Conservation (phyloP, 2,113 vertebrate species). For the Rafetus swinhoei region DNA sequence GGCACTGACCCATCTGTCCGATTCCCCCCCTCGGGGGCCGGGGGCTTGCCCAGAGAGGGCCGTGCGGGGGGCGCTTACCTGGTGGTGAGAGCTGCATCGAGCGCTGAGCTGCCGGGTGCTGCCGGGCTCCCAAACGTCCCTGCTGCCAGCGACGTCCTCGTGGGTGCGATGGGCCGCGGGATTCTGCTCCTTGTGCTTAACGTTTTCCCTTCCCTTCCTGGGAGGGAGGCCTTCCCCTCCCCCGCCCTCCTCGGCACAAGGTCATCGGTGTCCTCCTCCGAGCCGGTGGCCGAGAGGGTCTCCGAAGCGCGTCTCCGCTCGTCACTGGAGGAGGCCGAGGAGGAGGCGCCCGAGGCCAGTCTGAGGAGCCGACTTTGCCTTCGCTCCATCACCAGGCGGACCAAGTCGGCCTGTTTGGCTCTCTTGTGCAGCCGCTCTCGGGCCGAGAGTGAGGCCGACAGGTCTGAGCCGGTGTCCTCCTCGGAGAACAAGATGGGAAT, state of each 20-base stretch:
- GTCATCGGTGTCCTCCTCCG: slow-evolving; percentile 90
- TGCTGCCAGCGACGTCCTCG: slow-evolving; percentile 62
- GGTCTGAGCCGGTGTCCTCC: slow-evolving; percentile 88
- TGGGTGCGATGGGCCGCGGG: slow-evolving; percentile 84
- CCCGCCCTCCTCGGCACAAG: slow-evolving; percentile 77
- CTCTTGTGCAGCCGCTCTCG: slow-evolving; percentile 83
- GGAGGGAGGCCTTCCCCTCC: slow-evolving; percentile 54
- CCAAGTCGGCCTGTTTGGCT: slow-evolving; percentile 84
- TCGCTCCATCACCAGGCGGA: slow-evolving; percentile 88
- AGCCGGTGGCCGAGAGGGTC: slow-evolving; percentile 88
- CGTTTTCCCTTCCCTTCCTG: slow-evolving; percentile 73
- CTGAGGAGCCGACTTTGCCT: slow-evolving; percentile 86
- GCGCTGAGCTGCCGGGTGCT: slow-evolving; percentile 28
- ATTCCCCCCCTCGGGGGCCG: too few relatives aligned
- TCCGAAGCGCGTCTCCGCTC: slow-evolving; percentile 85
- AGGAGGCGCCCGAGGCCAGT: slow-evolving; percentile 87
- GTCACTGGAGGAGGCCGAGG: slow-evolving; percentile 89
- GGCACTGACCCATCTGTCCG: too few relatives aligned
- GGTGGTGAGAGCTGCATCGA: slow-evolving; percentile 66
- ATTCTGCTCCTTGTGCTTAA: slow-evolving; percentile 85
- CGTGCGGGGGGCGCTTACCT: slow-evolving; percentile 74
- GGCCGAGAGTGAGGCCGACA: slow-evolving; percentile 80
- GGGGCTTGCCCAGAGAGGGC: too few relatives aligned
- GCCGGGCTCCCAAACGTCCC: slow-evolving; percentile 28
- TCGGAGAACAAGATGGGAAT: slow-evolving; percentile 92